Conservation (phyloP, 2,888 invertebrate genomes). For the Mesoligia furuncula region DNA sequence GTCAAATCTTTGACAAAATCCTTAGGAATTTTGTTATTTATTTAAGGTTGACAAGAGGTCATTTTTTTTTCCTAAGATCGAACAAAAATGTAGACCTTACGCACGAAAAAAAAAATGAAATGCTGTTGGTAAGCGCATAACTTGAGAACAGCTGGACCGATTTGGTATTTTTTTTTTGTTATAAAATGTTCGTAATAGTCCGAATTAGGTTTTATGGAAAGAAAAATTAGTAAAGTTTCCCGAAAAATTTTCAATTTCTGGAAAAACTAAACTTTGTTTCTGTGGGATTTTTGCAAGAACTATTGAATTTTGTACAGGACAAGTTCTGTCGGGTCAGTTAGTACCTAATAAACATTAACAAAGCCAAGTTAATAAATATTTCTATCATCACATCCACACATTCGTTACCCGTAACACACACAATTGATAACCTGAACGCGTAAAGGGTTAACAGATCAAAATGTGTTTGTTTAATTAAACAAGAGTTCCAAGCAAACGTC, state of each 20-base stretch:
- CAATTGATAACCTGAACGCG: slow-evolving; percentile 59
- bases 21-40: no score
- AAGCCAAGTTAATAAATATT: slow-evolving; percentile 17
- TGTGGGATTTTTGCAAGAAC: not conserved
- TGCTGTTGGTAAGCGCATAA: not conserved
- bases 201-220: not conserved
- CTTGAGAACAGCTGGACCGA: not conserved
- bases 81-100: not conserved
- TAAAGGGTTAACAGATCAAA: slow-evolving; percentile 65
- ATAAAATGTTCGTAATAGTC: not conserved
- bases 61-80: no score
- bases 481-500: slow-evolving; percentile 76
- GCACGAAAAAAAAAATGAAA: not conserved
- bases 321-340: not conserved
- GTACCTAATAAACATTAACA: not conserved
- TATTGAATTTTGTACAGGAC: not conserved
- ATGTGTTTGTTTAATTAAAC: slow-evolving; percentile 80
- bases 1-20: not conserved
- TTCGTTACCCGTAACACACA: slow-evolving; percentile 38
- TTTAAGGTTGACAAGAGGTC: not conserved
- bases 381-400: slow-evolving; percentile 29
- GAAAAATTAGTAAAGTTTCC: not conserved
- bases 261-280: not conserved
- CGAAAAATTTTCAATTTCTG: not conserved
- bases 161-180: not conserved